phyloP scores from a whole-genome alignment of 2,113 vertebrate species.

The Macrotis lagotis region DNA sequence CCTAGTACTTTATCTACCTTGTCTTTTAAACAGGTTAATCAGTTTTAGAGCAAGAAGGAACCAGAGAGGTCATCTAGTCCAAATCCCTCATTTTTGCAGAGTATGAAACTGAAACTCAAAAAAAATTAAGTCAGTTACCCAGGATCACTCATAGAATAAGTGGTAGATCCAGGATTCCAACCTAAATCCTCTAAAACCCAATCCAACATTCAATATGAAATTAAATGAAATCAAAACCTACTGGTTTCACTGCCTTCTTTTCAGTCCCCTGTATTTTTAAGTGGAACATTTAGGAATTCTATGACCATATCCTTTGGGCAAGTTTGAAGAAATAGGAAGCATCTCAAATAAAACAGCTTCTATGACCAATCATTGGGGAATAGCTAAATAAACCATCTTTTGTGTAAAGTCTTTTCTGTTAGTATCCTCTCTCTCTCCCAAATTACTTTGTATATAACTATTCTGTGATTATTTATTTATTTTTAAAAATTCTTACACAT shows the following conservation, averaged over 20 bases:
- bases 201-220: neutral
- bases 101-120: neutral
- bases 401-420: neutral
- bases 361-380: neutral
- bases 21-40: neutral
- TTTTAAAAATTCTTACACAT: neutral
- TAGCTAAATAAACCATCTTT: neutral
- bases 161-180: neutral
- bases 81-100: neutral
- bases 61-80: neutral
- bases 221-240: neutral
- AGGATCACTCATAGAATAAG: neutral
- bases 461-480: neutral
- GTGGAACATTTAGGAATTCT: neutral
- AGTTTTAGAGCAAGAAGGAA: neutral
- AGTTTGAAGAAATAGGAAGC: constrained; percentile 28
- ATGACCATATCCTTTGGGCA: neutral
- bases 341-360: neutral
- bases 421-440: neutral
- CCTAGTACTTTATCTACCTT: too few species aligned
- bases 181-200: neutral
- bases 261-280: neutral
- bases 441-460: neutral
- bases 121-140: neutral
- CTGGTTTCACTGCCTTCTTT: neutral